phyloP scores from a whole-genome alignment of 2,113 vertebrate species.

The Caretta caretta region DNA sequence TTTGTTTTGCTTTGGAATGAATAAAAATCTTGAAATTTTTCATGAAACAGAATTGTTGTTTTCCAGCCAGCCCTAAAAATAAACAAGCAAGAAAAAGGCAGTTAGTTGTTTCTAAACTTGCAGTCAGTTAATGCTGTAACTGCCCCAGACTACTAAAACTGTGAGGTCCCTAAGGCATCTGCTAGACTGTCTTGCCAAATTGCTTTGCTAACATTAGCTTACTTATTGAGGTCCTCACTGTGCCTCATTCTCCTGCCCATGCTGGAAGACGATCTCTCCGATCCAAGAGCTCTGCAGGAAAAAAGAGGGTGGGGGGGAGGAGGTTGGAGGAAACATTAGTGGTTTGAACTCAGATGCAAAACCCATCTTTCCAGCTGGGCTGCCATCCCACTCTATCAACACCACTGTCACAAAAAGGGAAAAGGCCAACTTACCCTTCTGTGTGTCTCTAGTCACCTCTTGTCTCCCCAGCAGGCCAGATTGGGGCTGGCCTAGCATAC shows the following conservation, averaged over 20 bases:
- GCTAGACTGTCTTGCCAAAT: constrained; percentile 15
- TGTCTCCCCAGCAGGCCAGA: background rate
- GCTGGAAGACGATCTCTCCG: constrained; percentile 34
- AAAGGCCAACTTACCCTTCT: background rate
- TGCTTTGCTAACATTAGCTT: background rate
- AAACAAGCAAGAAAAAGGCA: background rate
- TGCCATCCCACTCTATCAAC: background rate
- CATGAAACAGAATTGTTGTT: background rate
- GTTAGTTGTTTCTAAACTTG: background rate
- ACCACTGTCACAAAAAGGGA: background rate
- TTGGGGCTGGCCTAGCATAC: background rate
- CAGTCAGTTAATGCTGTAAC: background rate
- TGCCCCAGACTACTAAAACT: background rate
- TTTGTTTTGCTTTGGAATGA: background rate
- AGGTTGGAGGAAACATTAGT: background rate
- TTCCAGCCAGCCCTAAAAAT: background rate
- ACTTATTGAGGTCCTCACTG: background rate
- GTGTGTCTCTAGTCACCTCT: background rate
- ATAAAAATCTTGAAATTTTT: background rate
- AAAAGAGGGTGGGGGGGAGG: background rate
- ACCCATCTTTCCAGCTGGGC: background rate
- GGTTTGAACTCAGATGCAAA: background rate
- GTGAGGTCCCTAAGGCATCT: background rate
- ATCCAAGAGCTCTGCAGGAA: background rate
- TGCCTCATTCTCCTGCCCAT: background rate